Evolutionary conservation across 2,888 invertebrate genomes (phyloP).

Genomic region (Augiades crinisus): DNA sequence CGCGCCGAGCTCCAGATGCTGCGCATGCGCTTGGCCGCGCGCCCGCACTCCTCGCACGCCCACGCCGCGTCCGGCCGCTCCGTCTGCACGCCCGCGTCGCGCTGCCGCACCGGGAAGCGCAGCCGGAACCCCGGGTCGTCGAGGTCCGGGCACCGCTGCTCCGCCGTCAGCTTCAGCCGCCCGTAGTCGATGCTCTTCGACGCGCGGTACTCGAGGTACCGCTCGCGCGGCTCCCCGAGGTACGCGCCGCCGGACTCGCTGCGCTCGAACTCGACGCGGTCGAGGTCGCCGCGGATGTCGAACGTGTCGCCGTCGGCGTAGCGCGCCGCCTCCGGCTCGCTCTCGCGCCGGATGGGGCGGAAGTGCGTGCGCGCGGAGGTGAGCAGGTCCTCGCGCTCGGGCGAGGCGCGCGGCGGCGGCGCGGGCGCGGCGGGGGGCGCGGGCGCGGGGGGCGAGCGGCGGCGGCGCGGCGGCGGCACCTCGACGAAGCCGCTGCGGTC

Average conservation of each 20-base stretch:
- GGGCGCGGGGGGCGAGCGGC: constrained; percentile 47
- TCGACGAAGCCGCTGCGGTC: constrained; percentile 83
- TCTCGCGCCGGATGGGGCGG: constrained; percentile 86
- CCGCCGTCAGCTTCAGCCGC: constrained; percentile 56
- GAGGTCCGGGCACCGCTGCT: constrained; percentile 58
- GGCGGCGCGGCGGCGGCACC: constrained; percentile 82
- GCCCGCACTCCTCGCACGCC: constrained; percentile 62
- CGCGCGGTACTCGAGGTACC: constrained; percentile 78
- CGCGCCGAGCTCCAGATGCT: constrained; percentile 53
- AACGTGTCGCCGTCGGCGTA: constrained; percentile 88
- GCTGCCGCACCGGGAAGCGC: constrained; percentile 83
- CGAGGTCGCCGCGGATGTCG: constrained; percentile 83
- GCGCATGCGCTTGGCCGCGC: constrained; percentile 66
- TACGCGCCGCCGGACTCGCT: constrained; percentile 84
- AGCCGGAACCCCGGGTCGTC: constrained; percentile 79
- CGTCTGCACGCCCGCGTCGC: constrained; percentile 61
- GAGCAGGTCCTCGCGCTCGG: constrained; percentile 84
- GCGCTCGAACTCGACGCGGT: constrained; percentile 84
- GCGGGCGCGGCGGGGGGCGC: constrained; percentile 33
- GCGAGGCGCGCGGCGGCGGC: constrained; percentile 39
- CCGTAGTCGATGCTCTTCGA: constrained; percentile 63
- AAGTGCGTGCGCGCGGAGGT: constrained; percentile 92
- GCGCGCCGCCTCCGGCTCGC: constrained; percentile 50
- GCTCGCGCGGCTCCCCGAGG: constrained; percentile 74
- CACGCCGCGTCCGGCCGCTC: constrained; percentile 38